These are phyloP conservation scores for Parasteatoda lunata DNA, from an alignment of 2,888 invertebrate species.

Conservation along the genomic window DNA sequence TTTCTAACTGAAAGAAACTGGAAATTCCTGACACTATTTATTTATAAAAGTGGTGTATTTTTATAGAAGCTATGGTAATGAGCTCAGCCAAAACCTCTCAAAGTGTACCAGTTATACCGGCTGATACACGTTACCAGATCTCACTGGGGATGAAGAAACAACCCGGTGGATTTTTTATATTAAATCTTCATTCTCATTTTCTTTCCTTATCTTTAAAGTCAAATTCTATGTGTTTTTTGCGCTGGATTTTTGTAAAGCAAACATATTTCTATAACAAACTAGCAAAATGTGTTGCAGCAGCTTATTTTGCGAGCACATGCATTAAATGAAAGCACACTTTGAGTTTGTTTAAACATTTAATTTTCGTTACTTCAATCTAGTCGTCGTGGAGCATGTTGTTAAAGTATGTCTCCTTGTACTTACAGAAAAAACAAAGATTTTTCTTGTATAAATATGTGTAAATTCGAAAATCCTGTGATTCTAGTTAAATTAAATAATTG, in stretches of 20 bases:
- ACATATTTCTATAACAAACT: constrained; percentile 22
- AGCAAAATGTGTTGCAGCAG: constrained; percentile 19
- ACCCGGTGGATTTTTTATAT: constrained; percentile 33
- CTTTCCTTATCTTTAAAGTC: constrained; percentile 20
- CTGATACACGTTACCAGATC: background rate
- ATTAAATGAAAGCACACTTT: constrained; percentile 54
- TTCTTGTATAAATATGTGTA: constrained; percentile 65
- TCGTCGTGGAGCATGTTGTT: constrained; percentile 43
- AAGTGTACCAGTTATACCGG: constrained; percentile 25
- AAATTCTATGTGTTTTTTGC: constrained; percentile 51
- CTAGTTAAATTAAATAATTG: constrained; percentile 48
- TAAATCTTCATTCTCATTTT: constrained; percentile 25
- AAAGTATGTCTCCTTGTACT: constrained; percentile 30
- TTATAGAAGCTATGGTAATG: background rate
- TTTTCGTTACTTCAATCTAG: constrained; percentile 30
- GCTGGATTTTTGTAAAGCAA: constrained; percentile 30
- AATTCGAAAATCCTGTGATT: constrained; percentile 64
- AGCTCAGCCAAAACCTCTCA: constrained; percentile 45
- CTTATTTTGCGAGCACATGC: constrained; percentile 54
- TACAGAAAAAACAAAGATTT: constrained; percentile 14
- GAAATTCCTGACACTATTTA: too few species aligned
- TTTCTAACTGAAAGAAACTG: too few species aligned
- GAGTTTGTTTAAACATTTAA: constrained; percentile 20
- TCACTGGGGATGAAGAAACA: constrained; percentile 35
- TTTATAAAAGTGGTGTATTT: background rate